Evolutionary conservation across 2,797 vertebrate species (phyloP).

Genomic region (Ambastaia sidthimunki): DNA sequence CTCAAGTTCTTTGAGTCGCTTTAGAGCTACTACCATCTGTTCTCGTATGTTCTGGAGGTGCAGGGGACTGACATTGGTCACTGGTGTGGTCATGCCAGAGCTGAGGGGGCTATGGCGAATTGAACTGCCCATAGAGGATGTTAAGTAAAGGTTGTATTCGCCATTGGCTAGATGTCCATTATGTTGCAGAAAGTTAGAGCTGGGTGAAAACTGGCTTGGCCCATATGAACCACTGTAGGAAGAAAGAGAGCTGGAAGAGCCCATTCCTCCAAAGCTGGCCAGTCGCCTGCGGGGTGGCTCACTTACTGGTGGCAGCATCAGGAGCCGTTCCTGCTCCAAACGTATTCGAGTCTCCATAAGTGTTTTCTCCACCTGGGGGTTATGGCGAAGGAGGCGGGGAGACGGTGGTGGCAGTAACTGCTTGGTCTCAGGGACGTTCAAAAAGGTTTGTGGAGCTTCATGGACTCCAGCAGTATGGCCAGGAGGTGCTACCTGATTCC

Average conservation of each 20-base stretch:
- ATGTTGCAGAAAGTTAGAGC: constrained; percentile 75
- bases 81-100: constrained; percentile 91
- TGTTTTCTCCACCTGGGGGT: constrained; percentile 95
- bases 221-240: constrained; percentile 86
- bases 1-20: constrained; percentile 92
- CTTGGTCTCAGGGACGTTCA: constrained; percentile 78
- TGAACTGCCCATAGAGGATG: constrained; percentile 89
- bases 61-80: constrained; percentile 91
- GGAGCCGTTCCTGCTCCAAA: constrained; percentile 89
- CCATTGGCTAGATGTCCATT: constrained; percentile 87
- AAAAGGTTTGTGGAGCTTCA: constrained; percentile 70
- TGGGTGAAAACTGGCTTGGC: constrained; percentile 77
- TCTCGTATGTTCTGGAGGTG: constrained; percentile 97
- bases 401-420: constrained; percentile 86
- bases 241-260: constrained; percentile 90
- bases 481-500: constrained; percentile 62
- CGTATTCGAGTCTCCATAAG: constrained; percentile 96
- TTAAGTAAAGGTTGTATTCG: constrained; percentile 81
- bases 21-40: constrained; percentile 96
- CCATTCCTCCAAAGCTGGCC: constrained; percentile 93
- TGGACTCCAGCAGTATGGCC: constrained; percentile 64
- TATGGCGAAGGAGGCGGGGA: constrained; percentile 84
- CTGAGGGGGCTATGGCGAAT: constrained; percentile 96
- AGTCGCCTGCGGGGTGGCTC: constrained; percentile 88
- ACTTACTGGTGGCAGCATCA: constrained; percentile 81